Conservation (phyloP, 2,888 invertebrate genomes). For the Anodontia alba region DNA sequence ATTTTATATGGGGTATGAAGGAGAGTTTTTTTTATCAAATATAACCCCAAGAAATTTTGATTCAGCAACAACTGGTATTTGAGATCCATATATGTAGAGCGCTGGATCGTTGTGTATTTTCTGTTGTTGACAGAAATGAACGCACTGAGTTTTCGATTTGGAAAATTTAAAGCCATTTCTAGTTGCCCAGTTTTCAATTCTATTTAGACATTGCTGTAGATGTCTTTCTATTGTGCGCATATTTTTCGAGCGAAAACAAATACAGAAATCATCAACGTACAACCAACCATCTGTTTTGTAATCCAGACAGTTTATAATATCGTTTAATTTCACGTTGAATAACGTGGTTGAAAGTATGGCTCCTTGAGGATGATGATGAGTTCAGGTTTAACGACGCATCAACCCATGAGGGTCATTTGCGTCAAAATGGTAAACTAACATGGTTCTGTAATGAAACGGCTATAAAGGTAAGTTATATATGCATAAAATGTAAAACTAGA, state of each 20-base stretch:
- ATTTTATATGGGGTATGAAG: constrained; percentile 44
- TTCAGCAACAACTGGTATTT: constrained; percentile 33
- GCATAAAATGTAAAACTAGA: too few species aligned
- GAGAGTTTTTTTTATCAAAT: constrained; percentile 54
- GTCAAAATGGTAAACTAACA: too few species aligned
- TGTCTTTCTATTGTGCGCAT: constrained; percentile 27
- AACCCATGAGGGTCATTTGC: too few species aligned
- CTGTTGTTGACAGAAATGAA: constrained; percentile 40
- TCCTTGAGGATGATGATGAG: neutral
- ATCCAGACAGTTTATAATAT: constrained; percentile 11
- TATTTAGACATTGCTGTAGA: neutral
- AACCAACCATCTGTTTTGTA: constrained; percentile 7
- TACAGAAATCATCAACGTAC: constrained; percentile 32
- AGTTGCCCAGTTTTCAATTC: neutral
- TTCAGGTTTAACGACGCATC: too few species aligned
- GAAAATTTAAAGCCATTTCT: constrained; percentile 52
- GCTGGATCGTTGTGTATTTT: constrained; percentile 37
- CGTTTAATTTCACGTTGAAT: constrained; percentile 1
- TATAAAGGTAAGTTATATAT: too few species aligned
- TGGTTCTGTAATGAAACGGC: too few species aligned
- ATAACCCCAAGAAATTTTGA: constrained; percentile 46
- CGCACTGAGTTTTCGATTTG: constrained; percentile 41
- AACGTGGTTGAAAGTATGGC: neutral
- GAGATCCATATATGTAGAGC: constrained; percentile 16
- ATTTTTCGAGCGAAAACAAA: neutral